Evolutionary conservation across 2,113 vertebrate species (phyloP).

Genomic region (Stictonetta naevosa): DNA sequence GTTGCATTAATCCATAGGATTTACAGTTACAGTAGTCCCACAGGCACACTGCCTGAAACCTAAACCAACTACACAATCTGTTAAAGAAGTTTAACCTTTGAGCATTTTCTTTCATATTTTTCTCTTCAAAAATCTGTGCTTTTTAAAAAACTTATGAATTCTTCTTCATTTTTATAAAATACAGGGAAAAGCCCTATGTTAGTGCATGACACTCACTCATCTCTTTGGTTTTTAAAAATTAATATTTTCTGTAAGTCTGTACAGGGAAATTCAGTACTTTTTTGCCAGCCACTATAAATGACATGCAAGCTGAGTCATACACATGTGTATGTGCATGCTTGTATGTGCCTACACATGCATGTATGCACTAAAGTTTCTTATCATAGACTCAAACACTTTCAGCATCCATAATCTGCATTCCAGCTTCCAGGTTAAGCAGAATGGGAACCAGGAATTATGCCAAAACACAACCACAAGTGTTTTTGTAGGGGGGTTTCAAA

Average conservation of each 20-base stretch:
- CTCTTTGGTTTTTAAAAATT: not conserved
- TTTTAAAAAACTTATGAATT: not conserved
- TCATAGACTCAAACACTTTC: not conserved
- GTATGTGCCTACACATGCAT: accelerated
- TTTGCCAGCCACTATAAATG: not conserved
- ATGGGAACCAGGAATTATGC: not conserved
- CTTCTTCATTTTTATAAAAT: not conserved
- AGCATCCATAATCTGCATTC: not conserved
- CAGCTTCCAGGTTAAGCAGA: not conserved
- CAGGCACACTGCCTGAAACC: not conserved
- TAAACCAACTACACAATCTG: not conserved
- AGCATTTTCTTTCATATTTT: not conserved
- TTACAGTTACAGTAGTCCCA: not conserved
- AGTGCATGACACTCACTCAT: not conserved
- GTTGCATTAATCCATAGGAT: not conserved
- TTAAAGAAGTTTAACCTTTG: not conserved
- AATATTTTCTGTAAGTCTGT: not conserved
- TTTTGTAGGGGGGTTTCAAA: not conserved
- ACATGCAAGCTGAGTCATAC: accelerated
- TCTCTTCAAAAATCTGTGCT: not conserved
- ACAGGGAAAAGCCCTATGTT: not conserved
- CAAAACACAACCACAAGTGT: not conserved
- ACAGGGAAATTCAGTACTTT: not conserved
- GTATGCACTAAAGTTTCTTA: not conserved
- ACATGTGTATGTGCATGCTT: not conserved